Conservation (phyloP, 2,888 invertebrate species). For the Pseudococcus jackbeardsleyi region DNA sequence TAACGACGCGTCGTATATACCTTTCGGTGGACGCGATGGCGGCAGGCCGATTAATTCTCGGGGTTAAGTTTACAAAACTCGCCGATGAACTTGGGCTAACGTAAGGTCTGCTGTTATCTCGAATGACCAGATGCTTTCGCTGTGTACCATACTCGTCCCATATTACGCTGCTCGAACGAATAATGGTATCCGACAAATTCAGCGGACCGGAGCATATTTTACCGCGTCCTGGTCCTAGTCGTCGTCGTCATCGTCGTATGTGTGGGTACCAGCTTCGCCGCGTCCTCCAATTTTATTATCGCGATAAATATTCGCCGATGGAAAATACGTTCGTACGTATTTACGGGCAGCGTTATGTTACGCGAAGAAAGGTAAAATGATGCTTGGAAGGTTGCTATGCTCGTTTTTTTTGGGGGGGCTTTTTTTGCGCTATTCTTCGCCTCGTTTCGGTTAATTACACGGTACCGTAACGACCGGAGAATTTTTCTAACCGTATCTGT, state of each 20-base stretch:
- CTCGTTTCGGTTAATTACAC: conserved; percentile 1
- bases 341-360: background rate
- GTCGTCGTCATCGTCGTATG: background rate
- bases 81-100: conserved; percentile 19
- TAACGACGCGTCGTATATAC: conserved; percentile 12
- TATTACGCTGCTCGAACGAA: background rate
- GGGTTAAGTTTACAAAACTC: conserved; percentile 47
- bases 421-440: conserved; percentile 11
- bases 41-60: conserved; percentile 9
- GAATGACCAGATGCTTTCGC: conserved; percentile 45
- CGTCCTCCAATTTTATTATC: background rate
- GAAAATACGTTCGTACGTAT: background rate
- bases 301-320: conserved; percentile 29
- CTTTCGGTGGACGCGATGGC: background rate
- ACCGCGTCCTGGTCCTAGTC: background rate
- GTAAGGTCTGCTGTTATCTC: conserved; percentile 45
- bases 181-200: conserved; percentile 33
- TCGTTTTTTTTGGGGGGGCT: background rate
- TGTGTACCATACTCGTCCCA: background rate
- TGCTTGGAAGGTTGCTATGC: background rate
- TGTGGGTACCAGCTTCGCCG: background rate
- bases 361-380: conserved; percentile 6
- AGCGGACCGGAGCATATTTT: conserved; percentile 46
- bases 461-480: background rate
- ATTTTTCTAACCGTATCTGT: conserved; percentile 7